Conservation (phyloP, 1,140 invertebrate species). For the Tyrophagus putrescentiae region DNA sequence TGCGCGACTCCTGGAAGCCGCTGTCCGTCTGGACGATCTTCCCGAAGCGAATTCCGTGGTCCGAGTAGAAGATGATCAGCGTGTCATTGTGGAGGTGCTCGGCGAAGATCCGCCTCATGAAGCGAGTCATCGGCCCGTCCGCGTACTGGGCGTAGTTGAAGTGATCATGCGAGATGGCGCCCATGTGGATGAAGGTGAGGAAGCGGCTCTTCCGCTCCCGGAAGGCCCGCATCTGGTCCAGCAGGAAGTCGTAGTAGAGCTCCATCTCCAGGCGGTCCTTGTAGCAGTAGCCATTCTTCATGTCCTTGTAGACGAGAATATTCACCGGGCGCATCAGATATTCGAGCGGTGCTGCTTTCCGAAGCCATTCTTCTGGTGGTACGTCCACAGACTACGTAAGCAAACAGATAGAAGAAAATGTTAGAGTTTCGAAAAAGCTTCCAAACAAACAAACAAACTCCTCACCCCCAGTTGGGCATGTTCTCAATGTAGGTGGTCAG, state of each 20-base stretch:
- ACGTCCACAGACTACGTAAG: too few relatives aligned
- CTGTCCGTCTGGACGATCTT: slow-evolving; percentile 57
- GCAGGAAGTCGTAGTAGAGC: background rate
- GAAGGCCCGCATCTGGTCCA: background rate
- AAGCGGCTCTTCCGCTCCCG: background rate
- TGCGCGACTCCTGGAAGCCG: slow-evolving; percentile 70
- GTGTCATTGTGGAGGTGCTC: slow-evolving; percentile 37
- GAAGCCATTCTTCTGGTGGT: too few relatives aligned
- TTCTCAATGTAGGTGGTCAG: background rate
- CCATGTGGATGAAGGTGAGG: background rate
- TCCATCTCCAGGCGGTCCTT: background rate
- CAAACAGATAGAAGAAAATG: too few relatives aligned
- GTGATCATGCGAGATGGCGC: slow-evolving; percentile 34
- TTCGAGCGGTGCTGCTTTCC: too few relatives aligned
- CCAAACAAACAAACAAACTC: too few relatives aligned
- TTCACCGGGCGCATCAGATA: too few relatives aligned
- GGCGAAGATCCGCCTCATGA: slow-evolving; percentile 30
- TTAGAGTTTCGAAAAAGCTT: too few relatives aligned
- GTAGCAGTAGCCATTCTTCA: too few relatives aligned
- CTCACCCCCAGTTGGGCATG: background rate
- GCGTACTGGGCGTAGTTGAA: slow-evolving; percentile 31
- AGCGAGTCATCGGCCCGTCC: slow-evolving; percentile 31
- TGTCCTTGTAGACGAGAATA: too few relatives aligned
- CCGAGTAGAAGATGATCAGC: slow-evolving; percentile 62
- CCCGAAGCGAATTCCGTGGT: slow-evolving; percentile 84